Conservation (phyloP, 2,888 invertebrate species). For the Pyrochroa serraticornis region DNA sequence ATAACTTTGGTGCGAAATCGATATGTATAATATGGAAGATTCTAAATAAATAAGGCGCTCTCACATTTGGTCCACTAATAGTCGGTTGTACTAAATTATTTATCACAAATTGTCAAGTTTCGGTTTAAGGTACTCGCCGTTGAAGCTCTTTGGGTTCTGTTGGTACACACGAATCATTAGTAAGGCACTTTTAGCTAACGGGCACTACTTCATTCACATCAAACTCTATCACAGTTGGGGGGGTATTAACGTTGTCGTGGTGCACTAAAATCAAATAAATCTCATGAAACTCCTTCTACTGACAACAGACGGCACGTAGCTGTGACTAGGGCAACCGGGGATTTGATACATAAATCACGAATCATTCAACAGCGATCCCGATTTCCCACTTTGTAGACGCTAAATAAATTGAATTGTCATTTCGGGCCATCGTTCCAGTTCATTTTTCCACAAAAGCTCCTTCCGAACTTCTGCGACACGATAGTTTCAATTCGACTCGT, state of each 20-base stretch:
- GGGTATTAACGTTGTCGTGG: constrained; percentile 17
- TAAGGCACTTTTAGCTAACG: constrained; percentile 15
- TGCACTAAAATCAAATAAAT: constrained; percentile 30
- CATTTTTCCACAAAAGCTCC: too few relatives aligned
- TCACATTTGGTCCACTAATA: constrained; percentile 36
- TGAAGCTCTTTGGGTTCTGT: constrained; percentile 22
- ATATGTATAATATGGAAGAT: constrained; percentile 26
- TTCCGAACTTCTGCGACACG: too few relatives aligned
- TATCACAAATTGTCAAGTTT: constrained; percentile 33
- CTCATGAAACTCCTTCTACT: constrained; percentile 7
- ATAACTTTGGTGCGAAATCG: constrained; percentile 23
- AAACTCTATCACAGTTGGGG: constrained; percentile 37
- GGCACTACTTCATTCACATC: constrained; percentile 8
- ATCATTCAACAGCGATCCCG: constrained; percentile 9
- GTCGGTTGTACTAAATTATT: constrained; percentile 35
- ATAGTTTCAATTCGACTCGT: too few relatives aligned
- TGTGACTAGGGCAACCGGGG: constrained; percentile 19
- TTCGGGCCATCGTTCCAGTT: too few relatives aligned
- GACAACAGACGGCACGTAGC: constrained; percentile 20
- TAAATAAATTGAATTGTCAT: background rate
- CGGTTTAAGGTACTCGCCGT: background rate
- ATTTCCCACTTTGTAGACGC: constrained; percentile 7
- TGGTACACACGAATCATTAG: constrained; percentile 1
- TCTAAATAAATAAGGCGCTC: constrained; percentile 35
- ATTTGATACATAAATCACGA: constrained; percentile 16